These are phyloP conservation scores for Oncorhynchus clarkii DNA, from an alignment of 2,113 vertebrate species.

Conservation along the genomic window DNA sequence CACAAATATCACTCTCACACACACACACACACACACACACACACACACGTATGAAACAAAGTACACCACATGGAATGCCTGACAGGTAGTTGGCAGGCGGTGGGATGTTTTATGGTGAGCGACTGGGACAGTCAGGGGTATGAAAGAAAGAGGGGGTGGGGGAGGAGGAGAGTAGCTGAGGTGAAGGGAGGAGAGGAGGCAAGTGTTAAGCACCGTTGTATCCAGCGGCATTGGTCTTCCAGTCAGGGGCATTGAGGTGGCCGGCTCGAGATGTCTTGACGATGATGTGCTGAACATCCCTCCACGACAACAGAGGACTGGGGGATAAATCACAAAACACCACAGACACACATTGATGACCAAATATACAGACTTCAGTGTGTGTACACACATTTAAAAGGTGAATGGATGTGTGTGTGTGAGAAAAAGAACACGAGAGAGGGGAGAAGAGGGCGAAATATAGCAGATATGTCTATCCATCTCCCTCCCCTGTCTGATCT, in stretches of 20 bases:
- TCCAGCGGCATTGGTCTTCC: constrained; percentile 98
- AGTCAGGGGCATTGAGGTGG: constrained; percentile 96
- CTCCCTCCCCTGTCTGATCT: constrained; percentile 47
- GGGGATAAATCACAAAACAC: constrained; percentile 26
- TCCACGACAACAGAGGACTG: constrained; percentile 92
- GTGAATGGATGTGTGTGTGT: background rate
- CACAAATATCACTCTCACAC: no score
- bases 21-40: constrained; percentile 24
- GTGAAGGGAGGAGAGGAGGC: no score
- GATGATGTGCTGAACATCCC: constrained; percentile 98
- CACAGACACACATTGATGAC: background rate
- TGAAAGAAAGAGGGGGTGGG: no score
- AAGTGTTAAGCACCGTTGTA: constrained; percentile 84
- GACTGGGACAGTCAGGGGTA: background rate
- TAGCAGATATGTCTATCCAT: no score
- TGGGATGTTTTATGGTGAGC: background rate
- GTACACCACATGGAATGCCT: constrained; percentile 7
- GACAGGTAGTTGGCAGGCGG: constrained; percentile 46
- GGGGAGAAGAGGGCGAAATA: background rate
- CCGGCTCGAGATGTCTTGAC: constrained; percentile 95
- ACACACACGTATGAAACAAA: constrained; percentile 1
- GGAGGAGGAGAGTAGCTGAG: constrained; percentile 23
- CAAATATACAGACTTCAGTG: no score
- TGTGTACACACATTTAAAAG: background rate
- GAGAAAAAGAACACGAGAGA: background rate